A percentile compares a stretch with the other conserved stretches of the same genome.
These are phyloP conservation scores for Ammodytes dubius DNA, from an alignment of 2,113 vertebrate species.

Conservation along the genomic window DNA sequence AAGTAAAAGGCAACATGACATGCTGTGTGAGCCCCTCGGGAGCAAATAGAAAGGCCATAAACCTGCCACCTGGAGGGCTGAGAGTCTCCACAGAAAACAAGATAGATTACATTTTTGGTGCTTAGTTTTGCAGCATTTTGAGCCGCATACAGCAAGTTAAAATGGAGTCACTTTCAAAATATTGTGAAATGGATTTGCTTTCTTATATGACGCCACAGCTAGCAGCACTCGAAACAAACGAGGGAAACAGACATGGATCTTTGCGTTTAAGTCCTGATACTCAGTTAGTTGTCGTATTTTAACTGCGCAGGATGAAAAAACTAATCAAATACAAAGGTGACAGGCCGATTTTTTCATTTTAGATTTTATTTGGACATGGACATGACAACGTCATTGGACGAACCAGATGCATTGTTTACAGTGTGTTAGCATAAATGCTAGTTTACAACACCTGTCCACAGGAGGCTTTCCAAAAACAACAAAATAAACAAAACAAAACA, in stretches of 20 bases:
- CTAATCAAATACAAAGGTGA: background rate
- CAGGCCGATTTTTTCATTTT: no score
- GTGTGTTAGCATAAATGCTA: no score
- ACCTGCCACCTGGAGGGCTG: background rate
- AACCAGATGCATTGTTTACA: no score
- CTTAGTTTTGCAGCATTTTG: background rate
- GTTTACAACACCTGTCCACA: no score
- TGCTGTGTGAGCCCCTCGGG: background rate
- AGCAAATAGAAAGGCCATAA: slow-evolving; percentile 6
- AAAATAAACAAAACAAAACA: no score
- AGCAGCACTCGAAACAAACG: background rate
- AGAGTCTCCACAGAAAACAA: background rate
- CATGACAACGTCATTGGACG: no score
- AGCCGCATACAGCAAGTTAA: background rate
- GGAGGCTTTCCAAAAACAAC: no score
- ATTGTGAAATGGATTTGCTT: background rate
- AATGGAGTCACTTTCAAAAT: background rate
- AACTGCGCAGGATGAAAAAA: slow-evolving; percentile 2
- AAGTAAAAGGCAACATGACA: background rate
- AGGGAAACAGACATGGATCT: slow-evolving; percentile 1
- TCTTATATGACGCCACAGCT: no score
- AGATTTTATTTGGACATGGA: no score
- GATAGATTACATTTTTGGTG: background rate
- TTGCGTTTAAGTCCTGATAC: background rate
- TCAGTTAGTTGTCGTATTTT: slow-evolving; percentile 14